Conservation (phyloP, 2,888 invertebrate genomes). For the Deroplatys truncata region DNA sequence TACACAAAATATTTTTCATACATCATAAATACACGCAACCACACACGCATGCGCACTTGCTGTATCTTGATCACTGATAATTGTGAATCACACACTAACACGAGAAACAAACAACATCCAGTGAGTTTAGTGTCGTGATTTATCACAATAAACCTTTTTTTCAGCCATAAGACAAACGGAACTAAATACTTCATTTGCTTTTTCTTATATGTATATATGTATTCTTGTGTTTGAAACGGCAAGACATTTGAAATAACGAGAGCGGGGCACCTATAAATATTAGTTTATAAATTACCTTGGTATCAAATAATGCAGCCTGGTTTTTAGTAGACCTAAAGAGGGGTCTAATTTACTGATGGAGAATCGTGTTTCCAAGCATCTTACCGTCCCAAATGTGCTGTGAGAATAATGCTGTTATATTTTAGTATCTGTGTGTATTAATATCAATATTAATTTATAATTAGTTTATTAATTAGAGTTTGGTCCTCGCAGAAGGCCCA, state of each 20-base stretch:
- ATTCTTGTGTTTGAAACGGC: background rate
- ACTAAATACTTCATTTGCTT: background rate
- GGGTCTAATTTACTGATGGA: background rate
- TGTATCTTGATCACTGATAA: background rate
- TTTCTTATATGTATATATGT: background rate
- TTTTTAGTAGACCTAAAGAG: too few species aligned
- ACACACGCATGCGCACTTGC: background rate
- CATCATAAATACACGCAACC: background rate
- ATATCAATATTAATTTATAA: background rate
- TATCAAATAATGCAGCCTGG: too few species aligned
- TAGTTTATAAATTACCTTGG: too few species aligned
- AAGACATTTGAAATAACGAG: background rate
- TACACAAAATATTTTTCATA: slow-evolving; percentile 11
- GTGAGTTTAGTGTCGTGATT: background rate
- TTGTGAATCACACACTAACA: background rate
- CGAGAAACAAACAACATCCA: background rate
- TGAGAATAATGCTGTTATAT: background rate
- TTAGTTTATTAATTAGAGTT: slow-evolving; percentile 18
- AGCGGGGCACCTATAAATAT: too few species aligned
- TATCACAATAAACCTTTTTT: slow-evolving; percentile 4
- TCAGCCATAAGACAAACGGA: background rate
- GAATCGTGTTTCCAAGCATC: background rate
- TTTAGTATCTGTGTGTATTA: background rate
- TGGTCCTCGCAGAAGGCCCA: slow-evolving; percentile 25
- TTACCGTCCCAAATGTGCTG: background rate